These are phyloP conservation scores for Oligia strigilis DNA, from an alignment of 2,888 invertebrate genomes.

Conservation along the genomic window DNA sequence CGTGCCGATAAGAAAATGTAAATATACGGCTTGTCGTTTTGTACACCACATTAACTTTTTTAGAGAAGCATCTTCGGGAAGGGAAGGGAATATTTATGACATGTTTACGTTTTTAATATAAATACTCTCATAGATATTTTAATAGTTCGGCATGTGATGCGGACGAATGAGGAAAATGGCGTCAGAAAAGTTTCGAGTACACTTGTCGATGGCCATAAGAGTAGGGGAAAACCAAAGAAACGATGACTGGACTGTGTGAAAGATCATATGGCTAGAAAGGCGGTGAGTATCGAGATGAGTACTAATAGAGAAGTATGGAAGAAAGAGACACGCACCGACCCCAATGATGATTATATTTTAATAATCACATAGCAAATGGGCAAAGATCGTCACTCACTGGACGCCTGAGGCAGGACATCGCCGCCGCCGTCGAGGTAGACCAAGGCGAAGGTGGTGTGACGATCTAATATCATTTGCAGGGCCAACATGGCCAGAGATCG, in stretches of 20 bases:
- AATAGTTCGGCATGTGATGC: neutral
- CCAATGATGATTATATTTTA: neutral
- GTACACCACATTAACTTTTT: conserved; percentile 54
- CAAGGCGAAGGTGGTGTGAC: too few species aligned
- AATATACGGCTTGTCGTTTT: conserved; percentile 67
- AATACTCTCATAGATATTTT: neutral
- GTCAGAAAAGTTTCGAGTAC: neutral
- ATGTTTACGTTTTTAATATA: conserved; percentile 12
- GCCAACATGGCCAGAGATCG: too few species aligned
- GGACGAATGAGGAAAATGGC: neutral
- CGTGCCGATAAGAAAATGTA: conserved; percentile 79
- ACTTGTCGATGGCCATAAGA: neutral
- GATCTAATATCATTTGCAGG: too few species aligned
- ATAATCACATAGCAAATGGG: neutral
- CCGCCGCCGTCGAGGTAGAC: too few species aligned
- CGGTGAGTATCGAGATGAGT: neutral
- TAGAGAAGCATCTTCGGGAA: conserved; percentile 14
- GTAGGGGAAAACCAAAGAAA: neutral
- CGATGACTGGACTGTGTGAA: neutral
- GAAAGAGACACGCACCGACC: neutral
- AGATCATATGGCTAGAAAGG: neutral
- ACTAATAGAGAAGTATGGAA: neutral
- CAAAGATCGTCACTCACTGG: too few species aligned
- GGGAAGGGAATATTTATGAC: neutral
- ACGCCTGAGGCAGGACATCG: too few species aligned